phyloP scores from a whole-genome alignment of 2,113 vertebrate species.

The Lipophrys pholis region DNA sequence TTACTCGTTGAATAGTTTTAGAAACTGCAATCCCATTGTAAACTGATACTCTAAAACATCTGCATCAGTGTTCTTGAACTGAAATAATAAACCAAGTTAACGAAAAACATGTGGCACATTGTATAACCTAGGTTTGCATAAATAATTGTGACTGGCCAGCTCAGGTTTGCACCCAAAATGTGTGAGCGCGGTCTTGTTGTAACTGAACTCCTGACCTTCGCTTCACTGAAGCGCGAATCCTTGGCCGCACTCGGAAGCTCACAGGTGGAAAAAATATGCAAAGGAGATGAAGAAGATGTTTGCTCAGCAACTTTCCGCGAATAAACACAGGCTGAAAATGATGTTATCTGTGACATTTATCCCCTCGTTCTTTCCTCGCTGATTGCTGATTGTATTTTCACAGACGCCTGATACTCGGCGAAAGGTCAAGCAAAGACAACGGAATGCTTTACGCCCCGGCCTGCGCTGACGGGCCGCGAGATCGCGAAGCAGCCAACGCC shows the following conservation, averaged over 20 bases:
- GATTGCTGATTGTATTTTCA: not conserved
- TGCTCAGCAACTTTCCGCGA: not conserved
- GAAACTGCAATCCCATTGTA: no score
- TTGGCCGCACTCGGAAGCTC: not conserved
- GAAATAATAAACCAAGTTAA: no score
- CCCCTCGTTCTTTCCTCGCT: not conserved
- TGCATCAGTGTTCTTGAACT: no score
- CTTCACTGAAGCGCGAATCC: not conserved
- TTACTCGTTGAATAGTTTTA: no score
- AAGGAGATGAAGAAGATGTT: not conserved
- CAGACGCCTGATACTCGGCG: not conserved
- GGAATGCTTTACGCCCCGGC: not conserved
- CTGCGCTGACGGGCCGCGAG: not conserved
- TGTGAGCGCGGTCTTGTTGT: no score
- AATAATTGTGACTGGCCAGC: no score
- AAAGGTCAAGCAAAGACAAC: not conserved
- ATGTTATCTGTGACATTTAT: not conserved
- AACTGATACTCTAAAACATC: no score
- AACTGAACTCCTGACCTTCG: no score
- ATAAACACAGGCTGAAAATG: not conserved
- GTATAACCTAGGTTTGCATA: no score
- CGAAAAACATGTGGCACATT: no score
- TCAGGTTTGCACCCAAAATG: no score
- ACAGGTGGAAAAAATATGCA: slow-evolving; percentile 12
- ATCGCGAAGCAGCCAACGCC: not conserved